Percentiles rank a stretch among this genome's conserved stretches.
These are phyloP conservation scores for Caligus rogercresseyi DNA, from an alignment of 1,140 invertebrate genomes.

Conservation along the genomic window DNA sequence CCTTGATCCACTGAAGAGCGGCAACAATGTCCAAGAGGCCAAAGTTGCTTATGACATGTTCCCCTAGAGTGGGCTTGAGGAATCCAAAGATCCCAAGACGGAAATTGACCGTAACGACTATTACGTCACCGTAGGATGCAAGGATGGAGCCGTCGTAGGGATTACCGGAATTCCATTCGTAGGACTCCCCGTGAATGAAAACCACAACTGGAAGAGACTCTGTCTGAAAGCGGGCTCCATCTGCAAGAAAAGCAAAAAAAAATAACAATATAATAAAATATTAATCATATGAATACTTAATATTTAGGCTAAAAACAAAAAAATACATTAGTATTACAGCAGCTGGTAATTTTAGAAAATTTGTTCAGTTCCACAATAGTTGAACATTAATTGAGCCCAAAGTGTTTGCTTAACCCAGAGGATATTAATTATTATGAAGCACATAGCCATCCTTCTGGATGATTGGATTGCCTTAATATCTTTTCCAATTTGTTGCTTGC, in stretches of 20 bases:
- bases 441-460: too few species aligned
- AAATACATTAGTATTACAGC: too few species aligned
- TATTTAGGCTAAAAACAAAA: too few species aligned
- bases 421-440: too few species aligned
- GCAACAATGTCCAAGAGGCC: slow-evolving; percentile 72
- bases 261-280: too few species aligned
- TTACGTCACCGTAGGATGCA: slow-evolving; percentile 70
- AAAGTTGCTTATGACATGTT: slow-evolving; percentile 57
- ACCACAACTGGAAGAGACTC: slow-evolving; percentile 64
- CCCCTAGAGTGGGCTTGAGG: slow-evolving; percentile 48
- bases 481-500: too few species aligned
- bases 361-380: too few species aligned
- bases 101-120: slow-evolving; percentile 84
- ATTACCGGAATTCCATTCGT: slow-evolving; percentile 89
- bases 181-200: slow-evolving; percentile 88
- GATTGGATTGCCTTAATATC: too few species aligned
- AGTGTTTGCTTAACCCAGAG: too few species aligned
- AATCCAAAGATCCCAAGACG: slow-evolving; percentile 78
- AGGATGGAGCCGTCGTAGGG: slow-evolving; percentile 83
- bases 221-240: slow-evolving; percentile 26
- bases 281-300: too few species aligned
- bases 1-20: slow-evolving; percentile 63
- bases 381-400: too few species aligned
- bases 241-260: not conserved
- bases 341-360: too few species aligned